A percentile compares a stretch with the other conserved stretches of the same genome.
Evolutionary conservation across 2,797 vertebrate species (phyloP).

Genomic region (Phylloscopus collybita): DNA sequence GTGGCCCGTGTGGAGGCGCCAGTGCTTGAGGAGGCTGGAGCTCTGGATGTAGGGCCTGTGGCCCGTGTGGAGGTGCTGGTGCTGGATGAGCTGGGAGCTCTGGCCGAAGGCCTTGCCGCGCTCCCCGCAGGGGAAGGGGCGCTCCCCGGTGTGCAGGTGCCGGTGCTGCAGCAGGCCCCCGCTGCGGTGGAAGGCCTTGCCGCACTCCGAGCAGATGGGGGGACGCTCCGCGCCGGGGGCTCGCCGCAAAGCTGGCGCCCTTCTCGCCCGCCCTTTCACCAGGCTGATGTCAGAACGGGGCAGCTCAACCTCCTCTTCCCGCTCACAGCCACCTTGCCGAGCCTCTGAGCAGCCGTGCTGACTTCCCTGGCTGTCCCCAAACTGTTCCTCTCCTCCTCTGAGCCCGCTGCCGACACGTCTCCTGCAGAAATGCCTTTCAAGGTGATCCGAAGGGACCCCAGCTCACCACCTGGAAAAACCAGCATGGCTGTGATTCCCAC

Average conservation of each 20-base stretch:
- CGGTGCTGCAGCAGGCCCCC: not conserved
- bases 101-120: slow-evolving; percentile 73
- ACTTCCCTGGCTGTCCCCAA: not conserved
- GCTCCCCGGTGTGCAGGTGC: too few relatives aligned
- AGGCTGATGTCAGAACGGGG: not conserved
- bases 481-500: not conserved
- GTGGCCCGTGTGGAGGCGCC: too few relatives aligned
- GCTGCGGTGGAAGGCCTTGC: slow-evolving; percentile 3
- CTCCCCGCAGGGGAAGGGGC: not conserved
- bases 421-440: not conserved
- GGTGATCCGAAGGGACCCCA: not conserved
- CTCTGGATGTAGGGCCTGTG: too few relatives aligned
- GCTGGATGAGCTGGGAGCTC: not conserved
- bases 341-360: not conserved
- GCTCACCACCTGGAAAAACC: not conserved
- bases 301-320: not conserved
- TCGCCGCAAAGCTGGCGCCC: not conserved
- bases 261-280: not conserved
- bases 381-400: not conserved
- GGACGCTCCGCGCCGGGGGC: not conserved
- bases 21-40: too few relatives aligned
- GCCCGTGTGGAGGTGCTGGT: slow-evolving; percentile 67
- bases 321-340: not conserved
- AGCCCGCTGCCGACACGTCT: not conserved
- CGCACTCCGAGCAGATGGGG: not conserved